Evolutionary conservation across 1,140 invertebrate species (phyloP), one percentile per base, ranked within the genome.

Genomic region (Andricus grossulariae): DNA sequence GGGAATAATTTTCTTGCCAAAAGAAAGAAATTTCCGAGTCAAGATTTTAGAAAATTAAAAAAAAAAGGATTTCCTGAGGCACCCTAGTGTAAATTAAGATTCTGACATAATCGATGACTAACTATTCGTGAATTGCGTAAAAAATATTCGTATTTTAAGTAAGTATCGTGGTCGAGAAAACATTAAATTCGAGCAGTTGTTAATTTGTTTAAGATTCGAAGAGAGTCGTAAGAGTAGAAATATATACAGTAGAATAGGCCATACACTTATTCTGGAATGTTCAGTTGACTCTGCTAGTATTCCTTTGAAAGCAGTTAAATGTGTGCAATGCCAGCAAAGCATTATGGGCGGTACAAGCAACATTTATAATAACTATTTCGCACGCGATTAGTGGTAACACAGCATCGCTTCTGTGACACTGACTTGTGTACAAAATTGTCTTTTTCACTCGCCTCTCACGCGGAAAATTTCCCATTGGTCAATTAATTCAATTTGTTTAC

Each of bases 351-450:
- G 32, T 66, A 66, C 32, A 66, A 66, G 60, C 25, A 66, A 66
- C 60, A 39, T 39, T 66, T 66, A 66, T 66, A 66, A 66, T 39
- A 66, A 66, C 25, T 66, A 66, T 66, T 39, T 66, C 32, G 60
- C 60, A 66, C 32, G 60, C 60, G 60, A 66, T 66, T 66, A 66
- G 60, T 66, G 57, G 57, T 66, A 66, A 66, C 57, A 66, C 57
- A 66, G 60, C 25, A 66, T 66, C 60, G 21, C 39, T 66, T 10
- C 60, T 66, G 25, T 66, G 60, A 66, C 60, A 66, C 39, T 66
- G 60, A 66, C 60, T 66, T 32, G 60, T 66, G 60, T 66, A 66
- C 60, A 39, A 39, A 32, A 66, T 66, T 32, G 21, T 16, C 12
- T n/a, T 66, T 66, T 66, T 66, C 5, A 39, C n/a, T 66, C 39